A percentile compares a stretch with the other conserved stretches of the same genome.
Conservation (phyloP, 2,113 vertebrate genomes). For the Bos javanicus region DNA sequence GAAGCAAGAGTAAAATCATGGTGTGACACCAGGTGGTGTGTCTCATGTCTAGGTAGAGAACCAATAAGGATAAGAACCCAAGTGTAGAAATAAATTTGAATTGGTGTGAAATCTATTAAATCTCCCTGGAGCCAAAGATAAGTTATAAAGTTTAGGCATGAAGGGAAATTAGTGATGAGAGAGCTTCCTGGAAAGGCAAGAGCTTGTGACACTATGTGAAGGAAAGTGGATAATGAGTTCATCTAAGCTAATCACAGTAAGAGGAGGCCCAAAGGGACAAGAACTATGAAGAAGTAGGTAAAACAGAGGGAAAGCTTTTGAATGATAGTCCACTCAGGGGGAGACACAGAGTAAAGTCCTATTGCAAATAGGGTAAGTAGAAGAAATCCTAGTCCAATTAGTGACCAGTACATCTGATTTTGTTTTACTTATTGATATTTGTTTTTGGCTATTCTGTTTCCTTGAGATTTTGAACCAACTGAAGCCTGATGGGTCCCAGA, state of each 20-base stretch:
- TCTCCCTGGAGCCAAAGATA: background rate
- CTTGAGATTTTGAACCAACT: background rate
- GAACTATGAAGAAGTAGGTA: background rate
- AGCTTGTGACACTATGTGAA: background rate
- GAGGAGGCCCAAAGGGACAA: background rate
- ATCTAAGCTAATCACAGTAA: background rate
- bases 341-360: background rate
- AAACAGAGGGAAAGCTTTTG: background rate
- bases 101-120: background rate
- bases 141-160: background rate
- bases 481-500: too few relatives aligned
- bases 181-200: background rate
- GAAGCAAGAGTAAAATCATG: background rate
- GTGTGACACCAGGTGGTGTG: background rate
- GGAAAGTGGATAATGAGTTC: background rate
- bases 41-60: background rate
- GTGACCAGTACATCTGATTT: background rate
- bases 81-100: background rate
- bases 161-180: background rate
- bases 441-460: background rate
- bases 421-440: background rate
- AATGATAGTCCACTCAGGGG: background rate
- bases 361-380: background rate
- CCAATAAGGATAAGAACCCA: background rate
- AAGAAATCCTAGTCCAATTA: background rate